Percentiles rank a stretch among this genome's conserved stretches.
Evolutionary conservation across 2,888 invertebrate species (phyloP).

Genomic region (Drosophila sordidula): DNA sequence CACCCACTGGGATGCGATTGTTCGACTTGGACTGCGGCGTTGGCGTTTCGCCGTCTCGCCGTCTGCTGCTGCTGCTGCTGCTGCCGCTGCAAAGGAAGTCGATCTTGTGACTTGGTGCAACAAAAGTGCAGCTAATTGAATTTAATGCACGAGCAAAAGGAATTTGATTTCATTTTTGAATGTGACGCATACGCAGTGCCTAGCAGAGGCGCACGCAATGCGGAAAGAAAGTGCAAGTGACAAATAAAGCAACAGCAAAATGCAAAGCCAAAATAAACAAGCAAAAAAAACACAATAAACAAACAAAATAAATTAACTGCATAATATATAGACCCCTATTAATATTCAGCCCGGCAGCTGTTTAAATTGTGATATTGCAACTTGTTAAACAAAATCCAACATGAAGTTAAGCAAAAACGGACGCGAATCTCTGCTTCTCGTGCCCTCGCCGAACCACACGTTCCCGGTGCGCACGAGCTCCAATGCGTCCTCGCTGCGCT

Average conservation of each 20-base stretch:
- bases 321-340: conserved; percentile 8
- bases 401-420: conserved; percentile 65
- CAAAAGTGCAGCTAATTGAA: conserved; percentile 74
- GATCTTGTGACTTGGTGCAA: conserved; percentile 72
- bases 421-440: conserved; percentile 74
- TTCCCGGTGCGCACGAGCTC: conserved; percentile 73
- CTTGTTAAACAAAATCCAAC: conserved; percentile 29
- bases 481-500: conserved; percentile 67
- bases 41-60: conserved; percentile 12
- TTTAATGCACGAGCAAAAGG: conserved; percentile 69
- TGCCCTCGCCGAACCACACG: conserved; percentile 65
- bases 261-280: conserved; percentile 17
- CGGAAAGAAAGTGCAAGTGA: conserved; percentile 54
- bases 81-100: conserved; percentile 68
- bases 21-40: conserved; percentile 8
- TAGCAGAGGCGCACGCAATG: conserved; percentile 30
- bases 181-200: conserved; percentile 47
- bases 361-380: conserved; percentile 44
- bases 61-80: conserved; percentile 2
- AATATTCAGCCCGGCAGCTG: conserved; percentile 45
- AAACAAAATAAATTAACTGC: conserved; percentile 1
- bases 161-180: conserved; percentile 64
- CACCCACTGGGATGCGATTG: conserved; percentile 32
- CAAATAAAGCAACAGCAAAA: conserved; percentile 28
- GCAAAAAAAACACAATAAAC: conserved; percentile 11